phyloP scores from a whole-genome alignment of 2,797 vertebrate species.

The Peromyscus attwateri region DNA sequence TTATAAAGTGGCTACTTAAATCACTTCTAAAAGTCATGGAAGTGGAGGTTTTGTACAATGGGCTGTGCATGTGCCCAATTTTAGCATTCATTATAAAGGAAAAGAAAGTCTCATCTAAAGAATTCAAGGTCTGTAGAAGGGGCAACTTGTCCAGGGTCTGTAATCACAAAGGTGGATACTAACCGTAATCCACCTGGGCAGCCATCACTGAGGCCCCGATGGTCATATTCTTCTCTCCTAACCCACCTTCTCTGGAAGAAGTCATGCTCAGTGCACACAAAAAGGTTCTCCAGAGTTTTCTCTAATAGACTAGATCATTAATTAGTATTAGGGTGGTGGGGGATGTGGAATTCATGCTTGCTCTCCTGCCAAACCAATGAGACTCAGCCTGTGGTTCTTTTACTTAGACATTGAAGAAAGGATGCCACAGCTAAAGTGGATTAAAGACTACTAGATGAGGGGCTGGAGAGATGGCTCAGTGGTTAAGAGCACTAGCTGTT shows the following conservation, averaged over 20 bases:
- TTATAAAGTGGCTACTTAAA: conserved; percentile 31
- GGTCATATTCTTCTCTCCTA: background rate
- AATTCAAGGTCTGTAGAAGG: background rate
- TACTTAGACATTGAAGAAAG: background rate
- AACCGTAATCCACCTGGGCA: background rate
- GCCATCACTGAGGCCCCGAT: background rate
- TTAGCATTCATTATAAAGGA: conserved; percentile 24
- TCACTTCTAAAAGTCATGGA: background rate
- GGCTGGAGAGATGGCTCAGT: background rate
- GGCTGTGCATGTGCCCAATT: background rate
- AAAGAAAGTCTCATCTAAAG: background rate
- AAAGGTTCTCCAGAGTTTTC: background rate
- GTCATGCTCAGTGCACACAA: background rate
- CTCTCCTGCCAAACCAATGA: background rate
- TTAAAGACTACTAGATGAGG: background rate
- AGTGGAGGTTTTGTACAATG: background rate
- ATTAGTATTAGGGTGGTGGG: background rate
- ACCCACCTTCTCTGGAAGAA: background rate
- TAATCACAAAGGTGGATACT: background rate
- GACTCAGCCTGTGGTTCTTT: background rate
- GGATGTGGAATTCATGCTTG: background rate
- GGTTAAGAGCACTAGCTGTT: background rate
- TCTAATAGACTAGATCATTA: background rate
- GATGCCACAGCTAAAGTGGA: background rate
- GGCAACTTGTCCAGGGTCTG: background rate